Conservation (phyloP, 2,113 vertebrate species). For the Engystomops pustulosus region DNA sequence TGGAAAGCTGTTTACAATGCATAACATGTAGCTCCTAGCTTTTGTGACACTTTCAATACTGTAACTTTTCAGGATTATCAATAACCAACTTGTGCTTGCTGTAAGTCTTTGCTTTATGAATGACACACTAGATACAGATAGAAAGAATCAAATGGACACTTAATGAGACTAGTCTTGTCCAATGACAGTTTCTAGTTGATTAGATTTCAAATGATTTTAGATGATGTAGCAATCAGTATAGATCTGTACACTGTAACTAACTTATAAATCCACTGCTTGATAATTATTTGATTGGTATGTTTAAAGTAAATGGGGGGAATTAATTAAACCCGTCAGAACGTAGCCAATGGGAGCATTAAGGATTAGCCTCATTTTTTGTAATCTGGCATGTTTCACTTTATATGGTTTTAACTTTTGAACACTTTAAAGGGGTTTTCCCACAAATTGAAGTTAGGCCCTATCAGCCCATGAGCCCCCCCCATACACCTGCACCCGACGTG, state of each 20-base stretch:
- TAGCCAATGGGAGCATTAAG: too few species aligned
- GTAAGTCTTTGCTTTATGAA: background rate
- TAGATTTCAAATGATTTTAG: background rate
- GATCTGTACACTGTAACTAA: background rate
- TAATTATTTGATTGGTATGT: background rate
- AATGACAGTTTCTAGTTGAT: background rate
- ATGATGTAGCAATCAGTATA: background rate
- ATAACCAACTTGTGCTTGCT: background rate
- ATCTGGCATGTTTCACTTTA: too few species aligned
- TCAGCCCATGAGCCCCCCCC: too few species aligned
- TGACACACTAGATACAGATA: background rate
- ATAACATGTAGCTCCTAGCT: constrained; percentile 9
- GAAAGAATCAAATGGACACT: background rate
- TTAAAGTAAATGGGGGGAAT: background rate
- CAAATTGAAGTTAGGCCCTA: too few species aligned
- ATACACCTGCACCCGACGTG: too few species aligned
- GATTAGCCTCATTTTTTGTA: too few species aligned
- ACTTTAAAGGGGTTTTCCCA: too few species aligned
- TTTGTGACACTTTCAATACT: constrained; percentile 16
- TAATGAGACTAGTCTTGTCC: background rate
- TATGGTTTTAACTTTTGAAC: too few species aligned
- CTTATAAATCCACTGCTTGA: background rate
- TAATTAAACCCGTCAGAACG: too few species aligned
- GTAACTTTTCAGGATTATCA: background rate
- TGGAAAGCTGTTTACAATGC: background rate